These are phyloP conservation scores for Callosobruchus maculatus DNA, from an alignment of 2,888 invertebrate genomes.

Conservation along the genomic window DNA sequence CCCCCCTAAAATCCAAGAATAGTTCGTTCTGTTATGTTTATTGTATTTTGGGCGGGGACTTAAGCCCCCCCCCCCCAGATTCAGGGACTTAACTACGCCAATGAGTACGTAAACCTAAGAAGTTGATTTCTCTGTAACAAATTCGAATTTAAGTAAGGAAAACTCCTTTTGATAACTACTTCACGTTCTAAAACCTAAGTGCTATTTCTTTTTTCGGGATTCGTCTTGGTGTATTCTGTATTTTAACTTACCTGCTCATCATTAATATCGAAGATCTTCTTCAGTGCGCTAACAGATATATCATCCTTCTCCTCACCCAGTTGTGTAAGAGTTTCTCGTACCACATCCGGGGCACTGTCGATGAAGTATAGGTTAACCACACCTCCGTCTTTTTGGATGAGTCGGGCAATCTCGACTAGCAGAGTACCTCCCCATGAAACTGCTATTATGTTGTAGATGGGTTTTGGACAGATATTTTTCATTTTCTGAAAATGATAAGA, in stretches of 20 bases:
- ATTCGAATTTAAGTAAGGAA: too few species aligned
- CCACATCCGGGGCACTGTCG: slow-evolving; percentile 76
- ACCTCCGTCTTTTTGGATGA: slow-evolving; percentile 58
- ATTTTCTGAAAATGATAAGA: slow-evolving; percentile 54
- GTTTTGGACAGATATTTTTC: slow-evolving; percentile 56
- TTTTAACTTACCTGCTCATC: slow-evolving; percentile 38
- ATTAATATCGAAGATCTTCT: slow-evolving; percentile 54
- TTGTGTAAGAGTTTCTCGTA: slow-evolving; percentile 56
- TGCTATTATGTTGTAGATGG: slow-evolving; percentile 74
- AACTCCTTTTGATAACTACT: too few species aligned
- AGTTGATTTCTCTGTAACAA: too few species aligned
- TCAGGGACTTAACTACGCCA: too few species aligned
- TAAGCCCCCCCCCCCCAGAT: too few species aligned
- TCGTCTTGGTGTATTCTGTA: too few species aligned
- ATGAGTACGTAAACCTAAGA: too few species aligned
- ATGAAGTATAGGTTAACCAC: slow-evolving; percentile 68
- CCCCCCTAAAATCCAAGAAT: too few species aligned
- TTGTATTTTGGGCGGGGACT: too few species aligned
- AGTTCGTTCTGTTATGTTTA: too few species aligned
- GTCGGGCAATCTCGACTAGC: slow-evolving; percentile 73
- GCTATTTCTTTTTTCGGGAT: too few species aligned
- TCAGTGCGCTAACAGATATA: slow-evolving; percentile 56
- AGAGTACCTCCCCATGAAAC: slow-evolving; percentile 86
- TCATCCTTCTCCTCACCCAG: slow-evolving; percentile 40
- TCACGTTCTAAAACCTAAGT: too few species aligned